A percentile compares a stretch with the other conserved stretches of the same genome.
phyloP scores from a whole-genome alignment of 1,140 invertebrate species.

The Pseudomyrmex concolor region DNA sequence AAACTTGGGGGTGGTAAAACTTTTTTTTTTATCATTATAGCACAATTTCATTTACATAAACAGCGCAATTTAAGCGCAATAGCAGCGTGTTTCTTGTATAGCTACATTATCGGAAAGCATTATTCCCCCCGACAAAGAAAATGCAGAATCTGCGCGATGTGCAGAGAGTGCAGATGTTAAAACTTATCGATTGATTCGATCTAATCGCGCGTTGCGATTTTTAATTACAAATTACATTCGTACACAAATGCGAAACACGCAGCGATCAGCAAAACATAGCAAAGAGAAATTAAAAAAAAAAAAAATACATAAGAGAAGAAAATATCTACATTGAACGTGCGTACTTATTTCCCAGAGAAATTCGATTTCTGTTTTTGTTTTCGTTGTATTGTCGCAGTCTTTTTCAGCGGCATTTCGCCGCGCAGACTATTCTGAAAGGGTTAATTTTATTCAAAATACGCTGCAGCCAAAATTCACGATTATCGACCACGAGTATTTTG shows the following conservation, averaged over 20 bases:
- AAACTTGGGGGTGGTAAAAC: conserved; percentile 24
- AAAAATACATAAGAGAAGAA: neutral
- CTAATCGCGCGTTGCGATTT: conserved; percentile 14
- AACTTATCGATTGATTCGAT: conserved; percentile 21
- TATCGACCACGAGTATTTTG: conserved; percentile 23
- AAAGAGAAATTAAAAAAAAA: neutral
- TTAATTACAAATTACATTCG: conserved; percentile 26
- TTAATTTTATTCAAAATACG: neutral
- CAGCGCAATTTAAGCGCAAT: conserved; percentile 35
- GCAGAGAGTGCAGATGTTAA: neutral
- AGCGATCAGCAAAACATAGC: neutral
- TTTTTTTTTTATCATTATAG: conserved; percentile 40
- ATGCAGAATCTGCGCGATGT: conserved; percentile 3
- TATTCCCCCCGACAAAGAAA: neutral
- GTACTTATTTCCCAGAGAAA: too few relatives aligned
- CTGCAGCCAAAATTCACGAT: conserved; percentile 21
- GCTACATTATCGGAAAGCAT: conserved; percentile 45
- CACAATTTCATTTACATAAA: conserved; percentile 59
- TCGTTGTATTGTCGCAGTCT: neutral
- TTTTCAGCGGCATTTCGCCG: neutral
- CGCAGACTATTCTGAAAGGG: neutral
- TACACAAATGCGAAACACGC: neutral
- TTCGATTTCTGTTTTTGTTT: too few relatives aligned
- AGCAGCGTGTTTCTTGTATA: conserved; percentile 22
- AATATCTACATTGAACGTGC: too few relatives aligned